phyloP scores from a whole-genome alignment of 2,888 invertebrate species.

The Philereme vetulata region DNA sequence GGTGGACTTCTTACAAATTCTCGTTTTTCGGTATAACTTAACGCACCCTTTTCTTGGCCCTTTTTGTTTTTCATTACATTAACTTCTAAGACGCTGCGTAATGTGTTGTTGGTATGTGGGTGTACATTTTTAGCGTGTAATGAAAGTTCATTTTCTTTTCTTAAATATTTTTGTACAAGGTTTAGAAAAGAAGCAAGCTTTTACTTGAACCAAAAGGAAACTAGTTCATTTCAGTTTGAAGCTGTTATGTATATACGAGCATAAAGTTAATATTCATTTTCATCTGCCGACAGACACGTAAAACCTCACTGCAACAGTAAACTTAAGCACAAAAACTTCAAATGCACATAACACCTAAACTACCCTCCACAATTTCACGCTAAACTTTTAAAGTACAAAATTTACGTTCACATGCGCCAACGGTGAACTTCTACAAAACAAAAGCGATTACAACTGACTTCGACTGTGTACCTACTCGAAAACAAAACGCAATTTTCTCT shows the following conservation, averaged over 20 bases:
- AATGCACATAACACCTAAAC: constrained; percentile 59
- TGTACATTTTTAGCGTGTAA: constrained; percentile 61
- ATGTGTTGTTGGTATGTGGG: constrained; percentile 73
- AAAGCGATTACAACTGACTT: constrained; percentile 84
- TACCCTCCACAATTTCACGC: constrained; percentile 66
- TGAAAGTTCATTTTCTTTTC: constrained; percentile 50
- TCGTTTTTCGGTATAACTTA: constrained; percentile 83
- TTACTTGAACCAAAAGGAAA: not conserved
- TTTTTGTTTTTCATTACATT: constrained; percentile 85
- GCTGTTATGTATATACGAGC: no score
- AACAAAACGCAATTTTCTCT: constrained; percentile 85
- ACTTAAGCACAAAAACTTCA: constrained; percentile 37
- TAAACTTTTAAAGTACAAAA: constrained; percentile 78
- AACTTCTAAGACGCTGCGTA: constrained; percentile 80
- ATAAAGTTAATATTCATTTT: no score
- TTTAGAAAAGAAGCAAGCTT: not conserved
- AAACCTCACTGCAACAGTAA: constrained; percentile 3
- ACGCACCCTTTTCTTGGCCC: constrained; percentile 84
- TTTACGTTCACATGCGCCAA: constrained; percentile 77
- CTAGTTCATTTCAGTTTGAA: no score
- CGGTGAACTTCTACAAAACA: constrained; percentile 73
- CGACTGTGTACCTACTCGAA: constrained; percentile 75
- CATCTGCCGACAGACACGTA: no score
- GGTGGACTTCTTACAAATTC: constrained; percentile 82
- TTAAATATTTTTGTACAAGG: constrained; percentile 6